Evolutionary conservation across 2,888 invertebrate genomes (phyloP).

Genomic region (Scaeva pyrastri): DNA sequence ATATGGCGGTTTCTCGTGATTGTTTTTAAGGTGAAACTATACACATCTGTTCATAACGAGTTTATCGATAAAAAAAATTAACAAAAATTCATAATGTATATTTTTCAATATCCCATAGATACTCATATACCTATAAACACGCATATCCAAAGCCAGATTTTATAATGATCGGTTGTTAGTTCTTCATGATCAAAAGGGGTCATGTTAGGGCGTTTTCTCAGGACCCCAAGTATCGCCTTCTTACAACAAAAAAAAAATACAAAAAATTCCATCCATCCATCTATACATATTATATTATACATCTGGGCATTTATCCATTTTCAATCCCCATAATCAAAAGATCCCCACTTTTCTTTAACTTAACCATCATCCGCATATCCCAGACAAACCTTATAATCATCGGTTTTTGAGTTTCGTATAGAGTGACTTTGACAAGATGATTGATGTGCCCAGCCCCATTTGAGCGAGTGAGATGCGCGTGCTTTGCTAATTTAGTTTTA

Average conservation of each 20-base stretch:
- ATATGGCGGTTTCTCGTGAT: slow-evolving; percentile 43
- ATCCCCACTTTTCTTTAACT: slow-evolving; percentile 64
- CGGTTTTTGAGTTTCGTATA: slow-evolving; percentile 60
- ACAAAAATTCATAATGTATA: slow-evolving; percentile 3
- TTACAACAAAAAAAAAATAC: background rate
- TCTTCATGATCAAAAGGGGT: slow-evolving; percentile 63
- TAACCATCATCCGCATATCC: slow-evolving; percentile 25
- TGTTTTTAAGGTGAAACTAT: background rate
- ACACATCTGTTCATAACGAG: slow-evolving; percentile 58
- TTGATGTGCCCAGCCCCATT: slow-evolving; percentile 78
- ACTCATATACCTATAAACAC: slow-evolving; percentile 26
- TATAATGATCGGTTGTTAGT: slow-evolving; percentile 74
- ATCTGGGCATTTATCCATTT: slow-evolving; percentile 73
- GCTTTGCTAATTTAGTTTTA: slow-evolving; percentile 77
- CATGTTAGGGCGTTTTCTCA: slow-evolving; percentile 77
- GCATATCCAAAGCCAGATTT: slow-evolving; percentile 43
- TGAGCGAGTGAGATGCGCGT: slow-evolving; percentile 75
- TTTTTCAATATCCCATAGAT: slow-evolving; percentile 39
- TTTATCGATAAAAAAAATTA: slow-evolving; percentile 19
- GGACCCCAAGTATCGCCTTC: slow-evolving; percentile 74
- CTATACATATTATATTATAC: slow-evolving; percentile 43
- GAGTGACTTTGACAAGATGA: slow-evolving; percentile 78
- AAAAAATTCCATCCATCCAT: slow-evolving; percentile 52
- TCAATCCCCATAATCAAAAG: slow-evolving; percentile 74
- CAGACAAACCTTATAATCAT: slow-evolving; percentile 73